These are phyloP conservation scores for Rhimphoctona megacephalus DNA, from an alignment of 2,888 invertebrate genomes.

Conservation along the genomic window DNA sequence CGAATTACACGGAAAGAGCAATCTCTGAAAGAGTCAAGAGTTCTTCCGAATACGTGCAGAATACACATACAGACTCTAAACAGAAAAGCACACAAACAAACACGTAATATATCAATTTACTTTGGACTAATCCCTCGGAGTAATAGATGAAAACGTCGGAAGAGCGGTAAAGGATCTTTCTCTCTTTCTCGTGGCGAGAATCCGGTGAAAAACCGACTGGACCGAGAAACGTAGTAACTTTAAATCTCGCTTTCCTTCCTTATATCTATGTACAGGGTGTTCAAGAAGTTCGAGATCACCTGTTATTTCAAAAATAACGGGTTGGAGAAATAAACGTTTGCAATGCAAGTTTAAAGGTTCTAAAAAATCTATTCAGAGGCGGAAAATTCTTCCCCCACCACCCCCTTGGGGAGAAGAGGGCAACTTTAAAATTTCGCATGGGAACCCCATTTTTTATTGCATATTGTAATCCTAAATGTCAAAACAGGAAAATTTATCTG, in stretches of 20 bases:
- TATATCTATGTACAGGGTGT: constrained; percentile 6
- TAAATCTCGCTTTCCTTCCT: constrained; percentile 40
- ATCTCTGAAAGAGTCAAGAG: constrained; percentile 7
- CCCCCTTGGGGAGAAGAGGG: background rate
- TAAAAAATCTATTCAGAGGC: too few relatives aligned
- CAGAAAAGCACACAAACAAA: background rate
- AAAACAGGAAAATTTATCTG: background rate
- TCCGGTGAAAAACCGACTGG: constrained; percentile 36
- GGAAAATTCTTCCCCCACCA: background rate
- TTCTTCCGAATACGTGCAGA: constrained; percentile 24
- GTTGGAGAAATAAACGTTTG: too few relatives aligned
- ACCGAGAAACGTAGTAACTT: constrained; percentile 56
- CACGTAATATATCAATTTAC: constrained; percentile 19
- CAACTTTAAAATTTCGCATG: too few relatives aligned
- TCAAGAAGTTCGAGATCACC: background rate
- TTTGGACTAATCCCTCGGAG: constrained; percentile 59
- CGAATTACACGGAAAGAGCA: constrained; percentile 15
- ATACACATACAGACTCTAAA: constrained; percentile 4
- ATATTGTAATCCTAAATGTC: background rate
- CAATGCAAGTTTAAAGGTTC: too few relatives aligned
- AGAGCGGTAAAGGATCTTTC: constrained; percentile 31
- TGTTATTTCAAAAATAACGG: background rate
- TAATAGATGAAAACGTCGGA: constrained; percentile 55
- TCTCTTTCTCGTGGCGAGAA: constrained; percentile 37
- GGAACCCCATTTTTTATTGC: background rate